phyloP scores from a whole-genome alignment of 2,113 vertebrate species.

The Urocynchramus pylzowi region DNA sequence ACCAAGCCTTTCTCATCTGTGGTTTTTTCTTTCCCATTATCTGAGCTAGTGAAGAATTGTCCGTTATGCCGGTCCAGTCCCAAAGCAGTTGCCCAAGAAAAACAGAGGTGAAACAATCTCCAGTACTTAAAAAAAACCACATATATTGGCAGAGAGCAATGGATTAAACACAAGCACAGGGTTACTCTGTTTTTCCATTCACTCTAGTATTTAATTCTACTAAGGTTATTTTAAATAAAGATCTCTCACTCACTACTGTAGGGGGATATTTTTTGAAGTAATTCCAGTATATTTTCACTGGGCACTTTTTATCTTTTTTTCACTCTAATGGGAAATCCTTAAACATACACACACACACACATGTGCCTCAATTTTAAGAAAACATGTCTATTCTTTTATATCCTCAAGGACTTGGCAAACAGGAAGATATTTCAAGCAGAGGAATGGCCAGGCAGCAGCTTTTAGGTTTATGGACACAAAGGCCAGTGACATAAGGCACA shows the following conservation, averaged over 20 bases:
- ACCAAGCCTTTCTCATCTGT: background rate
- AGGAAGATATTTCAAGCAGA: background rate
- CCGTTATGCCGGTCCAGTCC: background rate
- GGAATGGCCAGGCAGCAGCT: background rate
- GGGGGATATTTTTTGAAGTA: background rate
- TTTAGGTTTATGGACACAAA: slow-evolving; percentile 24
- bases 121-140: background rate
- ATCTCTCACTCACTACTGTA: background rate
- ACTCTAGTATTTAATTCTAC: background rate
- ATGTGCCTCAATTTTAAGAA: background rate
- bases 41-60: background rate
- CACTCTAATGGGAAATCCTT: background rate
- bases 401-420: background rate
- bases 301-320: background rate
- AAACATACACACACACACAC: background rate
- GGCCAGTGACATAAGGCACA: slow-evolving; percentile 34
- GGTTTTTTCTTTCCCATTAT: background rate
- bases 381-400: background rate
- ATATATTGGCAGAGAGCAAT: background rate
- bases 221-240: slow-evolving; percentile 3
- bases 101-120: background rate
- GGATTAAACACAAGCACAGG: background rate
- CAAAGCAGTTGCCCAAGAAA: background rate
- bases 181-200: slow-evolving; percentile 17
- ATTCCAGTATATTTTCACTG: background rate